A percentile compares a stretch with the other conserved stretches of the same genome.
Evolutionary conservation across 92 coral and sea anemone genomes (phyloP).

Genomic region (Palythoa caribaeorum): DNA sequence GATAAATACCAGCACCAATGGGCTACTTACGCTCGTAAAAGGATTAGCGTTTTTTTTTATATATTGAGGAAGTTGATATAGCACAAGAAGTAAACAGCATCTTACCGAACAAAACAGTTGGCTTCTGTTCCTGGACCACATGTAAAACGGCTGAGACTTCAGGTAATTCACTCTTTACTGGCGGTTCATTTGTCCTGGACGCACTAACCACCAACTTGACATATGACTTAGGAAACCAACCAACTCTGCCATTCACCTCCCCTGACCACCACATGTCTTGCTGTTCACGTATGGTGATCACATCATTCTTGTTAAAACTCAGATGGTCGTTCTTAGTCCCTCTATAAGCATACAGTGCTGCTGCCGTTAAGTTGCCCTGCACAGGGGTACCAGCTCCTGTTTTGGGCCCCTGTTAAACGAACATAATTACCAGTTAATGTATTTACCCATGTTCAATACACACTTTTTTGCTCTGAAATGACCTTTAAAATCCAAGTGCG

Average conservation of each 20-base stretch:
- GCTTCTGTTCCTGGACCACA: conserved; percentile 42
- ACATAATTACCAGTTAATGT: neutral
- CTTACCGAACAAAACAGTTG: conserved; percentile 63
- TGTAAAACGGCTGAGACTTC: neutral
- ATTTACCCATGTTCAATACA: no score
- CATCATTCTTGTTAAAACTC: conserved; percentile 90
- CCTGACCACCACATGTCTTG: conserved; percentile 99
- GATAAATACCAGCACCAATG: no score
- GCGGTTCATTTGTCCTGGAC: conserved; percentile 52
- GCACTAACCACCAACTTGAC: conserved; percentile 70
- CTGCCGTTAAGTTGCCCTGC: conserved; percentile 80
- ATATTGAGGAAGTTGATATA: no score
- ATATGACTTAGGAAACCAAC: conserved; percentile 89
- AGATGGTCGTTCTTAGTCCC: conserved; percentile 87
- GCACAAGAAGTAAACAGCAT: neutral
- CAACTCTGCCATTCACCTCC: conserved; percentile 87
- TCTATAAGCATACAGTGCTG: conserved; percentile 89
- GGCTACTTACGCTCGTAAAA: no score
- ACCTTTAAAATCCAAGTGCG: no score
- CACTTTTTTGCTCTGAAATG: no score
- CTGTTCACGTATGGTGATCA: conserved; percentile 84
- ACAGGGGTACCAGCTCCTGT: conserved; percentile 63
- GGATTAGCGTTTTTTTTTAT: no score
- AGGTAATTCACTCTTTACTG: neutral
- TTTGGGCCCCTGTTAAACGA: conserved; percentile 59